These are phyloP conservation scores for Vannuccia rotundouncinata DNA, from an alignment of 2,888 invertebrate genomes.

Conservation along the genomic window DNA sequence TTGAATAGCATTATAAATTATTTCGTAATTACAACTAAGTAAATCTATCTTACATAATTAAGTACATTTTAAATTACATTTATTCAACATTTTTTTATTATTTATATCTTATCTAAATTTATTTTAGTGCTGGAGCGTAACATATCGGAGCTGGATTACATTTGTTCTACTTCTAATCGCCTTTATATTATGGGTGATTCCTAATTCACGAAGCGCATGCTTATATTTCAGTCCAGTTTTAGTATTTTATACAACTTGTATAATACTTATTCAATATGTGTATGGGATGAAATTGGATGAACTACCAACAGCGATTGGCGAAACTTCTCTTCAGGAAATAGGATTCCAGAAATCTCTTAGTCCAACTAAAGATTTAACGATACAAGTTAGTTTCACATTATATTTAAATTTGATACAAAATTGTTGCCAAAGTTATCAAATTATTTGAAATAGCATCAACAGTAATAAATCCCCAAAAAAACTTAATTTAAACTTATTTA, in stretches of 20 bases:
- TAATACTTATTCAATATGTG: neutral
- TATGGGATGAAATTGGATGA: neutral
- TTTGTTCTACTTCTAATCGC: neutral
- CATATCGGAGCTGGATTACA: neutral
- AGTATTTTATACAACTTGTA: neutral
- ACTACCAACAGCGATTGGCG: neutral
- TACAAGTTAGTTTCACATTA: neutral
- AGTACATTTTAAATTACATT: too few species aligned
- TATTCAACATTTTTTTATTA: too few species aligned
- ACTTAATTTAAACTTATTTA: neutral
- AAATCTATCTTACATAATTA: too few species aligned
- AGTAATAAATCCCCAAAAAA: too few species aligned
- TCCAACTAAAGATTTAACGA: neutral
- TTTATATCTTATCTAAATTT: too few species aligned
- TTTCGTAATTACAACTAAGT: too few species aligned
- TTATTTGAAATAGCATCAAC: neutral
- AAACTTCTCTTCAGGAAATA: neutral
- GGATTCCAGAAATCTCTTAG: neutral
- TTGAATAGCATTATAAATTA: neutral
- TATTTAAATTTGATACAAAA: neutral
- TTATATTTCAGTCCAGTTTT: neutral
- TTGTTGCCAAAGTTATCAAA: neutral
- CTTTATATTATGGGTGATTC: neutral
- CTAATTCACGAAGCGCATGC: neutral
- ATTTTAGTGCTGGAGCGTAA: neutral